Base-by-base conservation (phyloP, 1,140 invertebrate species). In the Branchinecta lynchi region DNA sequence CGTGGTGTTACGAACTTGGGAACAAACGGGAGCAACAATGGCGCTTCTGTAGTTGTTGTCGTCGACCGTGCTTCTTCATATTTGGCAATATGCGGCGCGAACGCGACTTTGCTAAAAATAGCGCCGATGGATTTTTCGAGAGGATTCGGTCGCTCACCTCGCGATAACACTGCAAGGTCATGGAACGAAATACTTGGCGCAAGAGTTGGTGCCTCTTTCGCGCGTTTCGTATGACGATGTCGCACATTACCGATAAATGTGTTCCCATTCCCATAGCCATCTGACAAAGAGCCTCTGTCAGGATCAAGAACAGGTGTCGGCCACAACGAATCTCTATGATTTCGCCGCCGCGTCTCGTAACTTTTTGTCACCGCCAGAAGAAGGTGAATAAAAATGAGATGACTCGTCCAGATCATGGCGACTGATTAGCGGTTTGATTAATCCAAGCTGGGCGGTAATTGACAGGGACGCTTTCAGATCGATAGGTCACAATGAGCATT, bases 31-130 rank as follows among this genome's bases (percentile, higher is more conserved):
- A 15, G 51, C 17, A 6, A 15, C 17, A 6, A 15, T 5, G 32
- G 32, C 17, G 51, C 12, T 20, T 15, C 17, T 60, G 51, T 12
- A 60, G 51, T 60, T 20, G 51, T 60, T 60, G 51, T 15, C 17
- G 51, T 15, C 51, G 51, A 15, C 17, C 3, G 17, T 15, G 17
- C 51, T 60, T 60, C 51, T 60, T 60, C 51, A 60, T 60, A 60
- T 60, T 20, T 60, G 17, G 51, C 51, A 60, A 60, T 20, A 60
- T 60, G 51, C 12, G 69, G 83, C 12, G 84, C 84, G 72, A 86
- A 86, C 0, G 85, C 84, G 10, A 86, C 85, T 77, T 86, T 86
- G 70, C 84, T 86, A 69, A 86, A 81, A 20, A 87, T 83, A 6
- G 85, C 85, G 2, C 83, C 85, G 3, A 86, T 79, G 71, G 81